These are phyloP conservation scores for Cheilosia vulpina DNA, from an alignment of 2,888 invertebrate genomes.

Conservation along the genomic window DNA sequence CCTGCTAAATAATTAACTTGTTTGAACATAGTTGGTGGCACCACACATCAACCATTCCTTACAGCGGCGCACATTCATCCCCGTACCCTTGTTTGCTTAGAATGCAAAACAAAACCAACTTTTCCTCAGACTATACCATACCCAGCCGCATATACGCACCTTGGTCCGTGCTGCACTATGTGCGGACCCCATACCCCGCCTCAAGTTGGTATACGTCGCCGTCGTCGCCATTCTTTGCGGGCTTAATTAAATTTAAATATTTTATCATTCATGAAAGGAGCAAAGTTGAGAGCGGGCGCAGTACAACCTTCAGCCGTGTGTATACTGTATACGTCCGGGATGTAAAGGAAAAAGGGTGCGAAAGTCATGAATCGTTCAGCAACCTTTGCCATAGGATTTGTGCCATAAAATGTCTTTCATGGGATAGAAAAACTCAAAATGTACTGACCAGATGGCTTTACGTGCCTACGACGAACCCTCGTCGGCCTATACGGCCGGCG, in stretches of 20 bases:
- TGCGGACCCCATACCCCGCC: conserved; percentile 7
- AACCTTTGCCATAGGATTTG: conserved; percentile 70
- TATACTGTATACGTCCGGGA: neutral
- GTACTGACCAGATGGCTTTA: conserved; percentile 66
- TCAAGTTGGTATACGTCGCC: conserved; percentile 8
- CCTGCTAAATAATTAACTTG: conserved; percentile 64
- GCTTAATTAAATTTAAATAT: conserved; percentile 84
- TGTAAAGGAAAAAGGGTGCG: conserved; percentile 71
- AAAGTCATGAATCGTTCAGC: conserved; percentile 74
- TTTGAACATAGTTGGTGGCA: conserved; percentile 51
- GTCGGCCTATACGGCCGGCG: neutral
- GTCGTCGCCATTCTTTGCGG: conserved; percentile 76
- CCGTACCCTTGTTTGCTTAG: conserved; percentile 49
- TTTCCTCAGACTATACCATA: conserved; percentile 49
- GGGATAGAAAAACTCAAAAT: conserved; percentile 53
- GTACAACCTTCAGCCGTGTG: neutral
- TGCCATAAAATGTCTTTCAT: conserved; percentile 61
- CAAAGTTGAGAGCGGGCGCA: conserved; percentile 47
- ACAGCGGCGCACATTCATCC: no score
- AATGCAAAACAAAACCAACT: conserved; percentile 63
- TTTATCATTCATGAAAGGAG: conserved; percentile 81
- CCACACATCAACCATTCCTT: conserved; percentile 15
- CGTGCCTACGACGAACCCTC: conserved; percentile 19
- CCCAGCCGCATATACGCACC: conserved; percentile 50
- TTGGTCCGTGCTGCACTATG: conserved; percentile 47